phyloP scores from a whole-genome alignment of 2,113 vertebrate species.

The Burhinus oedicnemus region DNA sequence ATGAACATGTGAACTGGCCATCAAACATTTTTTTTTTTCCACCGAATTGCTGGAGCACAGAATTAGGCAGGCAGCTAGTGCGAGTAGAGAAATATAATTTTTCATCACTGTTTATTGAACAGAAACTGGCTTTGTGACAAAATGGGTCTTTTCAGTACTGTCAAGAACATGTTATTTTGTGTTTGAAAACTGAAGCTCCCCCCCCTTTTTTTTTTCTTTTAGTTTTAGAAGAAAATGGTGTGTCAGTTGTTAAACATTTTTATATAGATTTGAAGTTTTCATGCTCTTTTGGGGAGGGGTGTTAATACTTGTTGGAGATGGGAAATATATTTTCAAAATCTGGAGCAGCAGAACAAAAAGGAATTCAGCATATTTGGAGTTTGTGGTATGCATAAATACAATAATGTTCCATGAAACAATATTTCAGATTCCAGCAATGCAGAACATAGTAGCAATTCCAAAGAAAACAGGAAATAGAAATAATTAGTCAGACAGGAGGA shows the following conservation, averaged over 20 bases:
- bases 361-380: conserved; percentile 22
- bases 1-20: neutral
- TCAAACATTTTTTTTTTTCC: neutral
- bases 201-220: neutral
- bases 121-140: neutral
- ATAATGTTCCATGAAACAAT: conserved; percentile 35
- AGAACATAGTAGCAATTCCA: conserved; percentile 32
- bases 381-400: conserved; percentile 55
- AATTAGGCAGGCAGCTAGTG: neutral
- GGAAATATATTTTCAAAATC: neutral
- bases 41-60: neutral
- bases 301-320: neutral
- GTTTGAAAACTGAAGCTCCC: neutral
- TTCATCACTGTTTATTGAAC: neutral
- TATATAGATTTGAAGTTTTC: neutral
- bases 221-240: neutral
- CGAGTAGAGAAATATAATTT: neutral
- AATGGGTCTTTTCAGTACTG: neutral
- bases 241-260: neutral
- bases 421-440: conserved; percentile 57
- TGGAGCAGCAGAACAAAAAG: neutral
- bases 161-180: neutral
- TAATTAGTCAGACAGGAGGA: conserved; percentile 25
- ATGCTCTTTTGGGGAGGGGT: fast-evolving
- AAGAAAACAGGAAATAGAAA: conserved; percentile 65